These are phyloP conservation scores for Clinocottus analis DNA, from an alignment of 2,113 vertebrate genomes.

Conservation along the genomic window DNA sequence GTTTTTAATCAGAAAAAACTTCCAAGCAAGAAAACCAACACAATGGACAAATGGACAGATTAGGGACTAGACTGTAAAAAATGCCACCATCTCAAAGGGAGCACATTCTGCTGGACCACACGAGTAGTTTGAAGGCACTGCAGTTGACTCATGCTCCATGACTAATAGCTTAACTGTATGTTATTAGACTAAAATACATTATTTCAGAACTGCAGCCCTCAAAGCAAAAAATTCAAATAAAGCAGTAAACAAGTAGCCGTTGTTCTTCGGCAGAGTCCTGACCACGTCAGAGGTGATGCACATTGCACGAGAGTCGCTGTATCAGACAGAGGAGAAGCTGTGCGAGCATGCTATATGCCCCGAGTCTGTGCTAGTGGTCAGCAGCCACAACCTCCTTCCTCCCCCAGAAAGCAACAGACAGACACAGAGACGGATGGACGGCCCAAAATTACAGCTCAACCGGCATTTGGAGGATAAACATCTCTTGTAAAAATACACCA, in stretches of 20 bases:
- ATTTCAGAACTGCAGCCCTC: neutral
- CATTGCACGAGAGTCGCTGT: neutral
- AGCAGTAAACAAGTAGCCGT: neutral
- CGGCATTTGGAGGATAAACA: slow-evolving; percentile 79
- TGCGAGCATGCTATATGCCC: slow-evolving; percentile 26
- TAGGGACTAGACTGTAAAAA: neutral
- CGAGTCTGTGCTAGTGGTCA: slow-evolving; percentile 52
- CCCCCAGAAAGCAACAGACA: slow-evolving; percentile 59
- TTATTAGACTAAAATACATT: neutral
- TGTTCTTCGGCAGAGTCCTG: neutral
- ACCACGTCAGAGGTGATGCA: slow-evolving; percentile 28
- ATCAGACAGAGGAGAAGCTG: slow-evolving; percentile 39
- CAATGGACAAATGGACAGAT: neutral
- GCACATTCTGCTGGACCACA: neutral
- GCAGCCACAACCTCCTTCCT: slow-evolving; percentile 64
- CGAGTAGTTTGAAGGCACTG: neutral
- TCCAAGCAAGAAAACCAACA: neutral
- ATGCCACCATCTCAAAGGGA: neutral
- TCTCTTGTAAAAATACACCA: slow-evolving; percentile 82
- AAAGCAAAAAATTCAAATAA: slow-evolving; percentile 6
- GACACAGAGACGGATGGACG: slow-evolving; percentile 65
- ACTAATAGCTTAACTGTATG: neutral
- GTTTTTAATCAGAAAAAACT: neutral
- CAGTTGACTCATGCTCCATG: neutral
- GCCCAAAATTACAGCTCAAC: slow-evolving; percentile 80